These are phyloP conservation scores for Drosophila orena DNA, from an alignment of 1,140 invertebrate genomes.

Conservation along the genomic window DNA sequence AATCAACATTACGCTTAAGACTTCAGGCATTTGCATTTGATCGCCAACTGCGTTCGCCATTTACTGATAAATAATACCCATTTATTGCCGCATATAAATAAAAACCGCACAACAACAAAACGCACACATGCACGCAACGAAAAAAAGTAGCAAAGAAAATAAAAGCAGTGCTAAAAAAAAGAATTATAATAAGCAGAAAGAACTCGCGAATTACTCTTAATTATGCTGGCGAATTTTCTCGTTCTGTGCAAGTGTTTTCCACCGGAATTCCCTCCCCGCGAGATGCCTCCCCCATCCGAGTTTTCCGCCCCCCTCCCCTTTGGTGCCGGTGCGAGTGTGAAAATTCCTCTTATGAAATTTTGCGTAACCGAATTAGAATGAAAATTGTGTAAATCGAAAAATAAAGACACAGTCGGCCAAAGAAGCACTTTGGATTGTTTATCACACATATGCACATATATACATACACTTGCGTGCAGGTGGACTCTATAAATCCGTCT, in stretches of 20 bases:
- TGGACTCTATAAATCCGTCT: conserved; percentile 11
- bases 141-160: conserved; percentile 19
- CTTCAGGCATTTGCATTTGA: conserved; percentile 18
- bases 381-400: conserved; percentile 45
- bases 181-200: conserved; percentile 13
- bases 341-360: conserved; percentile 49
- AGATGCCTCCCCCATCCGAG: background rate
- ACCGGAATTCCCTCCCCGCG: background rate
- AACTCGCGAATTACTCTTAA: conserved; percentile 45
- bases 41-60: conserved; percentile 19
- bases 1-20: conserved; percentile 23
- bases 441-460: conserved; percentile 4
- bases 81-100: conserved; percentile 43
- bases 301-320: conserved; percentile 1
- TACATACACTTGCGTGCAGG: background rate
- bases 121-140: conserved; percentile 16
- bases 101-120: conserved; percentile 43
- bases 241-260: conserved; percentile 16
- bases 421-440: conserved; percentile 26
- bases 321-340: conserved; percentile 33
- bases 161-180: conserved; percentile 24
- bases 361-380: conserved; percentile 53
- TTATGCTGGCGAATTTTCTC: conserved; percentile 44
- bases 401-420: conserved; percentile 5
- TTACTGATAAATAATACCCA: conserved; percentile 41